Base-by-base conservation (phyloP, 2,888 invertebrate genomes). In the Phyllotreta cruciferae region DNA sequence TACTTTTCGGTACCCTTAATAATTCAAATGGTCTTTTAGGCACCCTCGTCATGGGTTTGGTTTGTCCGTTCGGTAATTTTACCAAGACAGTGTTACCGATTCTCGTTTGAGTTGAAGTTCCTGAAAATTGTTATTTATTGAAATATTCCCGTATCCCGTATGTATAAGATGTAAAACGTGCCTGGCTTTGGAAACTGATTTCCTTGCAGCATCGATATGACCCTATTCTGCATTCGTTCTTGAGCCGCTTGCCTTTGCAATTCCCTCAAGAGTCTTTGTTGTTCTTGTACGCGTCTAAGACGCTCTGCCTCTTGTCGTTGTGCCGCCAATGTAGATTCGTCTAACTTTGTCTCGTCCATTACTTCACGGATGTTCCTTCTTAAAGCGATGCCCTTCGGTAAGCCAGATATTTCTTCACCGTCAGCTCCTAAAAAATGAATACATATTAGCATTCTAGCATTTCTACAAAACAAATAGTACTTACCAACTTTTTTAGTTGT, bases 241-340 rank as follows among this genome's bases (percentile, higher is more conserved):
- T 91, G 85, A 38, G 90, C 89, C 70, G 91, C 90, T 79, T 93
- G 92, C 71, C 90, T 85, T 80, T 92, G 91, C 49, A 92, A 89
- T 81, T 93, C 93, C 73, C 93, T 85, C 60, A 93, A 88, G 42
- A 93, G 88, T 74, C 90, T 85, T 75, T 94, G 93, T 73, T 94
- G 93, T 72, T 93, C 93, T 76, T 93, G 93, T 8, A 94, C 92
- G 52, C 93, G 84, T 3, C 91, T 87, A 70, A 93, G 83, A 77
- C 94, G 86, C 81, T 97, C 96, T 69, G 93, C 91, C 83, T 98
- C 97, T 79, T 94, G 95, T 37, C 94, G 84, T 79, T 97, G 97
- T 0, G 98, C 98, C 24, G 91, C 91, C 57, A 96, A 82, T 1
- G 97, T 98, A 9, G 94, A 92, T 66, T 93, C 93, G 78, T 97